Percentiles rank a stretch among this genome's conserved stretches.
Evolutionary conservation across 2,113 vertebrate species (phyloP).

Genomic region (Oncorhynchus masou): DNA sequence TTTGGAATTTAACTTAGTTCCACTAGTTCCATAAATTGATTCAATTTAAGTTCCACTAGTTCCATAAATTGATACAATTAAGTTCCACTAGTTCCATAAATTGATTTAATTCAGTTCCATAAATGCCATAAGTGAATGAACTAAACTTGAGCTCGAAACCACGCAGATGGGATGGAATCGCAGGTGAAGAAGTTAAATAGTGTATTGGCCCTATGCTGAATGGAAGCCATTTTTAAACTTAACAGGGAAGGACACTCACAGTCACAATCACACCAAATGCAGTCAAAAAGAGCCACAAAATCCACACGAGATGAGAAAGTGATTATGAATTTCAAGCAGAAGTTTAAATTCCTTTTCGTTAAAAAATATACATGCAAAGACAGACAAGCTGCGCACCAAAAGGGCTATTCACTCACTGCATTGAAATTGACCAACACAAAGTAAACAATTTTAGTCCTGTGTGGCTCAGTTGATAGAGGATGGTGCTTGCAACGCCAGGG

Average conservation of each 20-base stretch:
- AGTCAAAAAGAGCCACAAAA: slow-evolving; percentile 24
- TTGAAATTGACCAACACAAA: not conserved
- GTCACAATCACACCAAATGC: slow-evolving; percentile 20
- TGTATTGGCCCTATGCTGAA: slow-evolving; percentile 21
- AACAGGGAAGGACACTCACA: slow-evolving; percentile 17
- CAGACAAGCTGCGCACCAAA: slow-evolving; percentile 29
- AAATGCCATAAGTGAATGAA: not conserved
- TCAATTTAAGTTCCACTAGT: too few species aligned
- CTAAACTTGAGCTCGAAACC: not conserved
- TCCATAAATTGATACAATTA: too few species aligned
- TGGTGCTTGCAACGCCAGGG: too few species aligned
- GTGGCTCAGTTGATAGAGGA: too few species aligned
- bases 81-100: too few species aligned
- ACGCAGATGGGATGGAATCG: slow-evolving; percentile 12
- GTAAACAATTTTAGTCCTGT: too few species aligned
- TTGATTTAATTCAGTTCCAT: too few species aligned
- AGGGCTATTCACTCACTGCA: slow-evolving; percentile 28
- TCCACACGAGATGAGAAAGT: slow-evolving; percentile 8
- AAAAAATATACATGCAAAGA: slow-evolving; percentile 51
- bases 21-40: too few species aligned
- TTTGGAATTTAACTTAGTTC: too few species aligned
- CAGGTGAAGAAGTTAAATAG: slow-evolving; percentile 16
- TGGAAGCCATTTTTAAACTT: slow-evolving; percentile 6
- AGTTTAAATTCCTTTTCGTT: slow-evolving; percentile 2
- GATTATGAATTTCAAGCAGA: slow-evolving; percentile 13